Evolutionary conservation across 2,888 invertebrate genomes (phyloP).

Genomic region (Blastobasis lacticolella): DNA sequence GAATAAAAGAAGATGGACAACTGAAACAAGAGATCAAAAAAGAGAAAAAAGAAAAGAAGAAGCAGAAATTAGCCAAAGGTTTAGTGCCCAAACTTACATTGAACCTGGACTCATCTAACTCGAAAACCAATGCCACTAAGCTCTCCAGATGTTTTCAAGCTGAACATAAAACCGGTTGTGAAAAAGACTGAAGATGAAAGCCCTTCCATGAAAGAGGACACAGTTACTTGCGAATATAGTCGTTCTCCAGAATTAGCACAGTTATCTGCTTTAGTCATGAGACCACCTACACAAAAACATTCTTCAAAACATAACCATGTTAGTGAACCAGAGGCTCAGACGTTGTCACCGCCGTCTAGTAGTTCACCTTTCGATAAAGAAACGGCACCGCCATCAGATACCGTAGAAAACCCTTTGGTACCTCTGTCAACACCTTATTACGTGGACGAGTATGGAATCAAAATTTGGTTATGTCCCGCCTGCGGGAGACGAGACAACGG

Average conservation of each 20-base stretch:
- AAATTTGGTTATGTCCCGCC: constrained; percentile 97
- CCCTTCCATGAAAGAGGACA: constrained; percentile 46
- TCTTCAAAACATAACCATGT: constrained; percentile 54
- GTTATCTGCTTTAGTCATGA: constrained; percentile 87
- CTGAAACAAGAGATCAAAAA: constrained; percentile 77
- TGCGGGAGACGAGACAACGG: constrained; percentile 97
- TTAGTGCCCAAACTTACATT: too few species aligned
- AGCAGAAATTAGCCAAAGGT: too few species aligned
- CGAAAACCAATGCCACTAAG: too few species aligned
- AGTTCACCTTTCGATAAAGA: constrained; percentile 56
- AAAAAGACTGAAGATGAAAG: too few species aligned
- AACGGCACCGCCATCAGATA: constrained; percentile 24
- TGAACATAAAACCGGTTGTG: too few species aligned
- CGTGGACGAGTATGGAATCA: constrained; percentile 88
- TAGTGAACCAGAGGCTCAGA: constrained; percentile 35
- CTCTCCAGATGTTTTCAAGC: too few species aligned
- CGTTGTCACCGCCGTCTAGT: constrained; percentile 48
- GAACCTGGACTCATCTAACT: too few species aligned
- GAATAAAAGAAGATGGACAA: too few species aligned
- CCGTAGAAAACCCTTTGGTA: constrained; percentile 34
- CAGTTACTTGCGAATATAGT: constrained; percentile 73
- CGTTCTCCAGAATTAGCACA: constrained; percentile 87
- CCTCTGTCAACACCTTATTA: constrained; percentile 61
- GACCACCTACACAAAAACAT: constrained; percentile 84
- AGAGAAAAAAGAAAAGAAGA: constrained; percentile 82